phyloP scores from a whole-genome alignment of 2,888 invertebrate genomes.

The Cheilosia pagana region DNA sequence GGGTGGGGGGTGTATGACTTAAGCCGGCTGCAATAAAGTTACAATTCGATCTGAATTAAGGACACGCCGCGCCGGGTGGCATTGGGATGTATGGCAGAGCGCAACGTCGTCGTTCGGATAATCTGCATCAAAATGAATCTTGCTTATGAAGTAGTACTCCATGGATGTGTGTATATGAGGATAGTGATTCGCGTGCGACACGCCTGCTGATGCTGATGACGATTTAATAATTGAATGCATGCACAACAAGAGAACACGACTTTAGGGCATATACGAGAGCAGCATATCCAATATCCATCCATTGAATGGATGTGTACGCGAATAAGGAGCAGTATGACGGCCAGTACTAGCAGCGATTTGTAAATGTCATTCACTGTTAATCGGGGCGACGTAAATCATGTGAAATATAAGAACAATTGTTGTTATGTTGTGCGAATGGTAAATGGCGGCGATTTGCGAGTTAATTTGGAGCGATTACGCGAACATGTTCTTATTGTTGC shows the following conservation, averaged over 20 bases:
- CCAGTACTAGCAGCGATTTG: constrained; percentile 58
- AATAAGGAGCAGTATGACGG: constrained; percentile 16
- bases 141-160: constrained; percentile 46
- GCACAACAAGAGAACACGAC: constrained; percentile 41
- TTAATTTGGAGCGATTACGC: constrained; percentile 70
- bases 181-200: constrained; percentile 65
- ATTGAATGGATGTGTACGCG: constrained; percentile 1
- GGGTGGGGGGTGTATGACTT: constrained; percentile 11
- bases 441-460: constrained; percentile 28
- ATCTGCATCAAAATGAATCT: constrained; percentile 69
- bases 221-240: constrained; percentile 75
- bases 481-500: constrained; percentile 71
- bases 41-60: constrained; percentile 70
- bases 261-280: not conserved
- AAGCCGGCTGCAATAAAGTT: constrained; percentile 53
- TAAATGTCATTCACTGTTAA: constrained; percentile 73
- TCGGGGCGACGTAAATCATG: constrained; percentile 70
- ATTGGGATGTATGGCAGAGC: not conserved
- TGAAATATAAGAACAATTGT: constrained; percentile 73
- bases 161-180: constrained; percentile 13
- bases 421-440: constrained; percentile 6
- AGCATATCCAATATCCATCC: not conserved
- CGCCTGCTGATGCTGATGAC: constrained; percentile 73
- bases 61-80: constrained; percentile 23
- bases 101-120: constrained; percentile 47